A percentile compares a stretch with the other conserved stretches of the same genome.
Conservation (phyloP, 2,888 invertebrate genomes). For the Spatulosminthurus flaviceps region DNA sequence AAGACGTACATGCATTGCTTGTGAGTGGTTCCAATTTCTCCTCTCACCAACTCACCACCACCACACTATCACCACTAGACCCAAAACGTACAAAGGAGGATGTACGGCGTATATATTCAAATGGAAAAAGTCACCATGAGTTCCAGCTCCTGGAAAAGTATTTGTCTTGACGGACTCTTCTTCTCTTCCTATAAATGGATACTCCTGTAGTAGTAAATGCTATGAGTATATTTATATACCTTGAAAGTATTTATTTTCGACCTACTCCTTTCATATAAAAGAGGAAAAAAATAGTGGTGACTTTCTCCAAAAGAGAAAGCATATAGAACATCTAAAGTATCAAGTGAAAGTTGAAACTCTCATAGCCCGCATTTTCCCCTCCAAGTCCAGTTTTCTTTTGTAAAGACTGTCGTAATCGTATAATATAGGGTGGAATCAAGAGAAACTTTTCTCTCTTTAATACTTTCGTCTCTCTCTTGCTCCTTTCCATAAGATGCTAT, state of each 20-base stretch:
- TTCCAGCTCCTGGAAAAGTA: constrained; percentile 2
- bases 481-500: background rate
- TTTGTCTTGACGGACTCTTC: background rate
- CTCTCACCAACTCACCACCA: no score
- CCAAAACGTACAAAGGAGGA: background rate
- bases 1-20: no score
- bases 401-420: constrained; percentile 10
- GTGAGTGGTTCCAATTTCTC: no score
- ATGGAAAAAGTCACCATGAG: constrained; percentile 18
- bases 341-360: background rate
- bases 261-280: no score
- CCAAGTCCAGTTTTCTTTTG: constrained; percentile 8
- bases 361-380: constrained; percentile 1
- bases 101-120: background rate
- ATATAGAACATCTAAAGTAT: no score
- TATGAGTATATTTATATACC: no score
- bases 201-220: no score
- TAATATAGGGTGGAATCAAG: constrained; percentile 14
- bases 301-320: no score
- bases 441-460: constrained; percentile 3
- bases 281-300: no score
- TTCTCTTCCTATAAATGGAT: background rate
- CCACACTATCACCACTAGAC: no score
- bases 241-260: no score
- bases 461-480: background rate